A percentile compares a stretch with the other conserved stretches of the same genome.
Evolutionary conservation across 1,140 invertebrate species (phyloP).

Genomic region (Homarus americanus): DNA sequence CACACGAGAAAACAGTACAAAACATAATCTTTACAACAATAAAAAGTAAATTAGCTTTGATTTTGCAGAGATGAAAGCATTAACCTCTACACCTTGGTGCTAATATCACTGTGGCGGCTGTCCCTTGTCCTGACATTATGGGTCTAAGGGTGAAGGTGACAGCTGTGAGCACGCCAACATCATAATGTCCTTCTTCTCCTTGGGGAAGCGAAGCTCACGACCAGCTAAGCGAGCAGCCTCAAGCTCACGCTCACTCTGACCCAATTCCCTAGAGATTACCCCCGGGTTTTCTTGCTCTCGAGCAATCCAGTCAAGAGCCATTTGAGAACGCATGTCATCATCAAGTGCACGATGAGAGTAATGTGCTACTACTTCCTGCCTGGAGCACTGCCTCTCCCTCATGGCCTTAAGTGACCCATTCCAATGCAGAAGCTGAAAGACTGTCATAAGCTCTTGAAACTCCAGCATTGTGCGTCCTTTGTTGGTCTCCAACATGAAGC

Average conservation of each 20-base stretch:
- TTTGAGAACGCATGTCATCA: constrained; percentile 96
- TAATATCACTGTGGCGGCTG: constrained; percentile 37
- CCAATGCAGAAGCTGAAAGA: constrained; percentile 97
- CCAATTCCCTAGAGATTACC: constrained; percentile 88
- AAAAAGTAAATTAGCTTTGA: constrained; percentile 60
- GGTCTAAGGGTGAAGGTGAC: constrained; percentile 74
- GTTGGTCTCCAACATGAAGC: constrained; percentile 96
- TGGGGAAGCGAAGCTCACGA: constrained; percentile 93
- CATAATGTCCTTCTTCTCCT: constrained; percentile 96
- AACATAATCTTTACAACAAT: constrained; percentile 60
- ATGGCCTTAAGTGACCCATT: constrained; percentile 91
- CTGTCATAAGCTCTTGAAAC: constrained; percentile 97
- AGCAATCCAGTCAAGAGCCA: constrained; percentile 97
- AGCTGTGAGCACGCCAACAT: constrained; percentile 91
- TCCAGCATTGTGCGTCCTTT: constrained; percentile 96
- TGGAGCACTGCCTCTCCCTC: constrained; percentile 94
- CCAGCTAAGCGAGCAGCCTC: constrained; percentile 93
- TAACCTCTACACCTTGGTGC: constrained; percentile 63
- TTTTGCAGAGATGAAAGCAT: constrained; percentile 60
- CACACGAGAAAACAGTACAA: constrained; percentile 60
- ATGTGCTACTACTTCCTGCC: constrained; percentile 90
- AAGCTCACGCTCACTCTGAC: constrained; percentile 90
- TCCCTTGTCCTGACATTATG: constrained; percentile 36
- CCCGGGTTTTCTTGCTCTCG: constrained; percentile 85
- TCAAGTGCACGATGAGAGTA: constrained; percentile 92